A percentile compares a stretch with the other conserved stretches of the same genome.
Conservation (phyloP, 2,797 vertebrate species). For the Hippopotamyrus pictus region DNA sequence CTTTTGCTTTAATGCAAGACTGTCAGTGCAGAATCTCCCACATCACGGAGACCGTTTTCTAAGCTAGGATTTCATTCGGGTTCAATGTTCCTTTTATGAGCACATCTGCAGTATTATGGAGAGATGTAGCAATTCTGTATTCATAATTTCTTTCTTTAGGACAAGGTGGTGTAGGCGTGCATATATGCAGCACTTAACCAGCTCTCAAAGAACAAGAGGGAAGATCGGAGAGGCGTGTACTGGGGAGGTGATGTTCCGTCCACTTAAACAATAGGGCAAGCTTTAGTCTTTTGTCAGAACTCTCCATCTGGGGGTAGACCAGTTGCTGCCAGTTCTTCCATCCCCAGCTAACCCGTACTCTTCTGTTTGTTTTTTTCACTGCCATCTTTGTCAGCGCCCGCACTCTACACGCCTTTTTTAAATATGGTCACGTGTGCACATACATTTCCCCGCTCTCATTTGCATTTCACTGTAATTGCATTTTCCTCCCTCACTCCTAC, state of each 20-base stretch:
- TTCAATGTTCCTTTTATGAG: neutral
- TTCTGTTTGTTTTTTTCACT: constrained; percentile 16
- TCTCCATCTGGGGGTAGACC: constrained; percentile 57
- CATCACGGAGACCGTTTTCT: neutral
- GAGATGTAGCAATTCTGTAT: constrained; percentile 41
- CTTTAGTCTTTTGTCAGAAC: constrained; percentile 61
- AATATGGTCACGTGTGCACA: neutral
- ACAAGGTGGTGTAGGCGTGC: neutral
- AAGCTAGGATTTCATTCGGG: neutral
- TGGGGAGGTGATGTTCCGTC: constrained; percentile 64
- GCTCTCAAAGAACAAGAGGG: constrained; percentile 58
- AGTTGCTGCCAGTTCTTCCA: constrained; percentile 52
- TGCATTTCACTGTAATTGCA: neutral
- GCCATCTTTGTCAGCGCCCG: neutral
- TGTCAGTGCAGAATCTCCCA: neutral
- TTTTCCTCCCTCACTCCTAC: neutral
- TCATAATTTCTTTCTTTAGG: neutral
- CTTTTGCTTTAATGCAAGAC: neutral
- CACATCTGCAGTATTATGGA: no score
- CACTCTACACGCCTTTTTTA: neutral
- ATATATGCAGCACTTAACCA: constrained; percentile 36
- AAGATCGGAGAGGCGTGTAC: constrained; percentile 54
- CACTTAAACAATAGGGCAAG: constrained; percentile 68
- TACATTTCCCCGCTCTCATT: neutral
- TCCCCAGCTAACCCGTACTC: constrained; percentile 27